phyloP scores from a whole-genome alignment of 2,888 invertebrate genomes.

The Erebia palarica region DNA sequence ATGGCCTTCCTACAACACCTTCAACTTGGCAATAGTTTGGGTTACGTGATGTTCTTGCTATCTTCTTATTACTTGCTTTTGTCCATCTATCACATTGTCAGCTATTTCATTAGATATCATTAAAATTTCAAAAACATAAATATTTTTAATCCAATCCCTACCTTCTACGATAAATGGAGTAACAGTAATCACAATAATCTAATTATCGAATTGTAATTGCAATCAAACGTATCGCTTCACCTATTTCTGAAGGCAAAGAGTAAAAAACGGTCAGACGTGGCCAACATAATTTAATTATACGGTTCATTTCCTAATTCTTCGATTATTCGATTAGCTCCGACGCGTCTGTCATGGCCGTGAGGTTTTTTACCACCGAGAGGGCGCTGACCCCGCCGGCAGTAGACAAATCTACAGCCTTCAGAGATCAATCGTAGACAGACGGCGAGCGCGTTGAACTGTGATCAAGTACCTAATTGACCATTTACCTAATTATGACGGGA shows the following conservation, averaged over 20 bases:
- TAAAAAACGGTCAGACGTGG: constrained; percentile 28
- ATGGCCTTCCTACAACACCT: too few relatives aligned
- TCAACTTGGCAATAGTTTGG: too few relatives aligned
- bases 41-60: too few relatives aligned
- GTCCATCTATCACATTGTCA: too few relatives aligned
- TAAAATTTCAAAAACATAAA: too few relatives aligned
- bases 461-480: background rate
- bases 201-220: constrained; percentile 21
- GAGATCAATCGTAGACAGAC: background rate
- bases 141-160: too few relatives aligned
- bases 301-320: constrained; percentile 34
- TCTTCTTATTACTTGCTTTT: too few relatives aligned
- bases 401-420: constrained; percentile 1
- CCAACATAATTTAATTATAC: constrained; percentile 35
- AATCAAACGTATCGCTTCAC: background rate
- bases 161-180: background rate
- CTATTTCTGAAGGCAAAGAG: constrained; percentile 6
- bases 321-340: constrained; percentile 27
- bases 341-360: constrained; percentile 17
- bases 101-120: too few relatives aligned
- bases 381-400: constrained; percentile 21
- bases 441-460: constrained; percentile 1
- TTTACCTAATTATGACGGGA: background rate
- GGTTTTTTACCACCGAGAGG: constrained; percentile 26
- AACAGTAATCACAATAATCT: background rate